phyloP scores from a whole-genome alignment of 2,797 vertebrate genomes.

The Syndactyla subalaris region DNA sequence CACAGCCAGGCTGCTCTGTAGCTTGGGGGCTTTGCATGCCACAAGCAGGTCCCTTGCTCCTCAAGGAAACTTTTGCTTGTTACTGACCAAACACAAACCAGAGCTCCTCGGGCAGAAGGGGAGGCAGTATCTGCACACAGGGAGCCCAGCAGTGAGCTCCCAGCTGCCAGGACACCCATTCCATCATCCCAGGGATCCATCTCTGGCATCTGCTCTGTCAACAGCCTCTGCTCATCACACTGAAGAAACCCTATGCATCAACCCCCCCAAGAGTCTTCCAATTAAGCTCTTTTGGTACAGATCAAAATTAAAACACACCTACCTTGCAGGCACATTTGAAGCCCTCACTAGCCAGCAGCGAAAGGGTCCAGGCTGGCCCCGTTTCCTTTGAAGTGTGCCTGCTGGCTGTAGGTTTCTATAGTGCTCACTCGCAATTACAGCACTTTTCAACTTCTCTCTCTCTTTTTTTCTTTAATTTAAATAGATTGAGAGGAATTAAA shows the following conservation, averaged over 20 bases:
- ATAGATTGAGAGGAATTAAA: constrained; percentile 58
- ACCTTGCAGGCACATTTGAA: neutral
- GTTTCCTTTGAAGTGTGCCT: constrained; percentile 42
- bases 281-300: neutral
- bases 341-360: neutral
- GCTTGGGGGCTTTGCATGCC: rapidly evolving
- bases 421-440: constrained; percentile 25
- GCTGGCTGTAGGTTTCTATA: constrained; percentile 39
- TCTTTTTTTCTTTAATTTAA: constrained; percentile 46
- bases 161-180: neutral
- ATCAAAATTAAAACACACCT: neutral
- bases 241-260: neutral
- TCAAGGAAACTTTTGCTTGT: rapidly evolving
- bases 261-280: neutral
- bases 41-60: neutral
- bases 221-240: neutral
- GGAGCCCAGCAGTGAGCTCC: neutral
- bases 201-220: neutral
- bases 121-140: neutral
- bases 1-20: neutral
- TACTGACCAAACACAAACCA: rapidly evolving
- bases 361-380: neutral
- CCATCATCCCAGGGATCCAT: rapidly evolving
- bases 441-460: constrained; percentile 35
- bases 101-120: rapidly evolving